Evolutionary conservation across 2,797 vertebrate genomes (phyloP), one percentile per base, ranked within the genome.

Genomic region (Streptopelia turtur): DNA sequence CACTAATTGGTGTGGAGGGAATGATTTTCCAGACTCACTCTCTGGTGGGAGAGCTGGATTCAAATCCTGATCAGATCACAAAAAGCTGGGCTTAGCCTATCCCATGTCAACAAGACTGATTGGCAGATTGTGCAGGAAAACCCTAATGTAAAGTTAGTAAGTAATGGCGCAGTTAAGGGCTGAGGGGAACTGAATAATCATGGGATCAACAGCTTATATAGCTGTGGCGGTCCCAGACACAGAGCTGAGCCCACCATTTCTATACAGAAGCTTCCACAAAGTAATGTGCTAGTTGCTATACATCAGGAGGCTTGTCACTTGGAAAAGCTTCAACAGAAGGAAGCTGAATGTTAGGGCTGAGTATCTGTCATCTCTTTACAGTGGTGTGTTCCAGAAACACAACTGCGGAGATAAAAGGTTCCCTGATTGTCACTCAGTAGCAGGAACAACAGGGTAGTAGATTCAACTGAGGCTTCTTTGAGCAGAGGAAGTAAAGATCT

Each of bases 1-100:
- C 95, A 94, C 96, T 93, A 57, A 88, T 89, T 96, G 81, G 76
- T 96, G 97, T 96, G 97, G 96, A 97, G 97, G 96, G 96, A 97
- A 94, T 85, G 74, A 93, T 94, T 95, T 53, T 91, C 87, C 90
- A 76, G 94, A 64, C 86, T 97, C 88, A 80, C 75, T 72, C 72
- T 88, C 69, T 89, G 74, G 18, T 30, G 94, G 74, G 93, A 96
- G 96, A 94, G 74, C 94, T 97, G 88, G 84, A 92, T 94, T 89
- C 33, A 93, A 94, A 94, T 93, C 85, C 75, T 57, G 31, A 92
- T 92, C 85, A 89, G 81, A 31, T 92, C 93, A 78, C 10, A 57
- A 35, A 88, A 45, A 90, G 5, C 37, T 89, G 55, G 53, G 63
- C 60, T 94, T 89, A 77, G 37, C 59, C 31, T 84, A 66, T 53